Evolutionary conservation across 2,113 vertebrate species (phyloP), one percentile per base, ranked within the genome.

Genomic region (Aegotheles bennettii): DNA sequence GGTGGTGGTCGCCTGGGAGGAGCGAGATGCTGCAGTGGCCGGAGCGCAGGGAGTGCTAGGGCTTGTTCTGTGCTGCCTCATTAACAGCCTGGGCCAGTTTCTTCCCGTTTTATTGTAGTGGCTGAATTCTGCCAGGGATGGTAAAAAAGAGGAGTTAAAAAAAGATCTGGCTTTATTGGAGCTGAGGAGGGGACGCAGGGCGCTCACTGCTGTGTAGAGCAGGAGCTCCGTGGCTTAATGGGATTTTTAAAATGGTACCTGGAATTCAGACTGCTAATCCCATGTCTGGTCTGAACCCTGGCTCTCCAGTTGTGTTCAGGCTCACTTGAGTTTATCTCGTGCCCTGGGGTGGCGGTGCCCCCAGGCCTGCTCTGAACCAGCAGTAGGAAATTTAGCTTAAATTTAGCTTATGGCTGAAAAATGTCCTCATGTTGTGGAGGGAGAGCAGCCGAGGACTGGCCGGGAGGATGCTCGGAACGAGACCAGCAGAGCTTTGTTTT

Each of bases 381-480:
- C 69, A 38, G 12, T 9, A 38, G 45, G 40, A 47, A 65, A 88
- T 93, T 38, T 21, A 6, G 35, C 43, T 83, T 24, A 47, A 65
- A 88, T 93, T 38, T 21, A 6, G 35, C 43, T 83, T 24, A 6
- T 0, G 7, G 53, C 16, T 82, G 45, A 35, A 70, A 61, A 25
- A 17, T 8, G 7, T 76, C 59, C 57, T 70, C 31, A 38, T 50
- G 10, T 9, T 65, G 43, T 29, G 23, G 64, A 59, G 50, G 26
- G 36, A 36, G 54, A 47, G 19, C 51, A 75, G 56, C 50, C 0
- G 4, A 74, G 60, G 47, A 10, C 20, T 16, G 43, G 33, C 29
- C 0, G 0, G 81, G 24, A 35, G 81, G 73, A 15, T 60, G 61
- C 25, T n/a, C 4, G 2, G 42, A 35, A 42, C 0, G 9, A 59